These are phyloP conservation scores for Actias luna DNA, from an alignment of 2,888 invertebrate genomes.

Conservation along the genomic window DNA sequence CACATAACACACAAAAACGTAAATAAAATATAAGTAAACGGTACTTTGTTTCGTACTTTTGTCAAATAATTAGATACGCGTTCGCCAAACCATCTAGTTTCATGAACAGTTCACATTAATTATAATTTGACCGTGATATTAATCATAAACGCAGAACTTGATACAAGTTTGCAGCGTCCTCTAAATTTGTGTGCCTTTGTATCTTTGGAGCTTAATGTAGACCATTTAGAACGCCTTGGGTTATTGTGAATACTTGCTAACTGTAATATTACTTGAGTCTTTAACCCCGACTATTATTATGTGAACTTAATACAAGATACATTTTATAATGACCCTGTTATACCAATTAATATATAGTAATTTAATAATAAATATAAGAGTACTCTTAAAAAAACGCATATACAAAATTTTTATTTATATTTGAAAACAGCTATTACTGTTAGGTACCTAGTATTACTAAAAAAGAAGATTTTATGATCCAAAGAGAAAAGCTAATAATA, in stretches of 20 bases:
- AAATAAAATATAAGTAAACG: too few species aligned
- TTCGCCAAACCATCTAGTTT: slow-evolving; percentile 2
- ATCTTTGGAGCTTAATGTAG: slow-evolving; percentile 39
- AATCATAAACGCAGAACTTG: slow-evolving; percentile 35
- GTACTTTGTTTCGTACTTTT: too few species aligned
- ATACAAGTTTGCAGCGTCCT: slow-evolving; percentile 40
- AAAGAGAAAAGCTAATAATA: too few species aligned
- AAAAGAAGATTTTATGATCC: too few species aligned
- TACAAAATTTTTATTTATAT: too few species aligned
- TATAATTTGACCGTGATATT: slow-evolving; percentile 38
- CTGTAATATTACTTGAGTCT: slow-evolving; percentile 29
- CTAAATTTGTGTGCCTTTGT: slow-evolving; percentile 35
- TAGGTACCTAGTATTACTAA: too few species aligned
- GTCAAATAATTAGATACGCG: not conserved
- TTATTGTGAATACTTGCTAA: slow-evolving; percentile 35
- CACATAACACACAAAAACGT: too few species aligned
- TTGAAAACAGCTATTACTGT: too few species aligned
- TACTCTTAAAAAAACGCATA: too few species aligned
- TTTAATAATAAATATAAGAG: not conserved
- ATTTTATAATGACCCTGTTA: not conserved
- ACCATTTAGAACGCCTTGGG: slow-evolving; percentile 41
- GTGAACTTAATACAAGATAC: not conserved
- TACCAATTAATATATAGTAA: not conserved
- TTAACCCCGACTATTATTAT: not conserved
- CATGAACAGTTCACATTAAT: slow-evolving; percentile 14